A percentile compares a stretch with the other conserved stretches of the same genome.
These are phyloP conservation scores for Taeniopygia guttata DNA, from an alignment of 2,797 vertebrate genomes.

Conservation along the genomic window DNA sequence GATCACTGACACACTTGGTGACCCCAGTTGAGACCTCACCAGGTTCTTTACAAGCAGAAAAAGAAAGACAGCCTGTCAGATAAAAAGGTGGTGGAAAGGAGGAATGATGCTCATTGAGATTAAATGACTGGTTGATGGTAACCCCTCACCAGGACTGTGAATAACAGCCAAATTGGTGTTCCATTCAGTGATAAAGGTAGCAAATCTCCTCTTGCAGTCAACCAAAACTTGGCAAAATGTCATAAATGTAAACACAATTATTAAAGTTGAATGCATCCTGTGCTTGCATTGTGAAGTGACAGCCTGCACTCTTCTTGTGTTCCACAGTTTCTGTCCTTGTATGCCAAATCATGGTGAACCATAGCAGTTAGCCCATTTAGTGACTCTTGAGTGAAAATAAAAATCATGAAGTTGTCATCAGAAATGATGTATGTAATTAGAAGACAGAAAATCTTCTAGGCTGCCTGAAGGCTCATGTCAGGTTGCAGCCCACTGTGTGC, in stretches of 20 bases:
- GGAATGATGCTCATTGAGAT: neutral
- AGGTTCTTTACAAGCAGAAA: neutral
- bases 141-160: neutral
- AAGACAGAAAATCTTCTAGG: neutral
- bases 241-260: neutral
- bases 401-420: neutral
- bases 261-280: neutral
- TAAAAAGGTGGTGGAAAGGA: neutral
- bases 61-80: neutral
- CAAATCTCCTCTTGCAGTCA: neutral
- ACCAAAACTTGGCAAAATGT: neutral
- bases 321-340: neutral
- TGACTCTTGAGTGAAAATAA: neutral
- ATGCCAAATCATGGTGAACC: neutral
- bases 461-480: neutral
- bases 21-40: neutral
- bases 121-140: neutral
- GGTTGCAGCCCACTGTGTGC: neutral
- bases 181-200: neutral
- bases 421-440: neutral
- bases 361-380: neutral
- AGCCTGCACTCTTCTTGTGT: neutral
- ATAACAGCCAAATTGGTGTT: neutral
- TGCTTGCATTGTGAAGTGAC: neutral
- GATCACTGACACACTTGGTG: rapidly evolving